Evolutionary conservation across 1,140 invertebrate species (phyloP), one percentile per base, ranked within the genome.

Genomic region (Scaptodrosophila lebanonensis): DNA sequence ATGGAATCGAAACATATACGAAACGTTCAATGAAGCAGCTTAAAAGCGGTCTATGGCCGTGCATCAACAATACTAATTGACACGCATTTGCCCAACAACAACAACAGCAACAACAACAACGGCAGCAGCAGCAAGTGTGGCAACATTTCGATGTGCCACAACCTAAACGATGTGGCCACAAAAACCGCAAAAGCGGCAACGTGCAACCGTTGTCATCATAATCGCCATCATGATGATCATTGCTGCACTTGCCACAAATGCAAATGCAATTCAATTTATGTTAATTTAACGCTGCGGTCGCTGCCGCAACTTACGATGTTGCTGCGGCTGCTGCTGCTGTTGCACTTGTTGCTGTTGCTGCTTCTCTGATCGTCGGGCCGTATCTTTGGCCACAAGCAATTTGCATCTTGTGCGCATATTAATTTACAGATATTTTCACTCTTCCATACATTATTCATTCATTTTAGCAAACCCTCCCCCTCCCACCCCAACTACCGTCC

Each of bases 231-330:
- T n/a, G n/a, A n/a, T n/a, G n/a, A n/a, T n/a, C n/a, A n/a, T n/a
- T n/a, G n/a, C n/a, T n/a, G n/a, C n/a, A 4, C 8, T 25, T 25
- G 22, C 22, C 22, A 25, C 73, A 77, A 77, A 79, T 67, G 77
- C 77, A 85, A 85, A 85, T 85, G 83, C 83, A 85, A 85, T 85
- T 85, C 83, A 85, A 85, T 85, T 85, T 83, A 82, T 77, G 73
- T 69, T 72, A 79, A 85, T 85, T 85, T 79, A 85, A 83, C 65
- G 61, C 66, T 66, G 57, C 13, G 9, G 35, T 38, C 13, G 35
- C 11, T 13, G 11, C 17, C 17, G 35, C 11, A 16, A 16, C 32
- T 33, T 3, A n/a, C 9, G 5, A 8, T 25, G 54, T 35, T 43
- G 45, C 18, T 49, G 38, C 60, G 57, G 58, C 29, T 27, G 18